Percentiles rank a stretch among this genome's conserved stretches.
These are phyloP conservation scores for Gymnopithys bicolor DNA, from an alignment of 2,797 vertebrate genomes.

Conservation along the genomic window DNA sequence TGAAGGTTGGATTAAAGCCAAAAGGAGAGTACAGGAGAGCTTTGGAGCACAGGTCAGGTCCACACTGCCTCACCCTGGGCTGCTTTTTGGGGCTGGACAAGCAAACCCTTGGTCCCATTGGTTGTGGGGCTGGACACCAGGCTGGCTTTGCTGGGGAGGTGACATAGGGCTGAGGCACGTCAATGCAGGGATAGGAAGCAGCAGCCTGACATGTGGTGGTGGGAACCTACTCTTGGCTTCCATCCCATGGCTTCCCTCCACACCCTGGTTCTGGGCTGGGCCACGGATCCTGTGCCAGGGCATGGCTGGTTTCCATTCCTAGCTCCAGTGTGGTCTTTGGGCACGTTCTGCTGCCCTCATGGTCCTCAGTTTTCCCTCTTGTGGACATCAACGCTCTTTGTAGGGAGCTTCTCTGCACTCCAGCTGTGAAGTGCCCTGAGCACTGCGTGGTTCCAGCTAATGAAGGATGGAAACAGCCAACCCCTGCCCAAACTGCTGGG, in stretches of 20 bases:
- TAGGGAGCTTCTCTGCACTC: neutral
- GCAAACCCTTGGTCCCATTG: neutral
- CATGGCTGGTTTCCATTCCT: neutral
- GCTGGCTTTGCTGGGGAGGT: neutral
- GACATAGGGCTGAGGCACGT: fast-evolving
- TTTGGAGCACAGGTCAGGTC: neutral
- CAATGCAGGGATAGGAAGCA: neutral
- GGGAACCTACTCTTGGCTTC: neutral
- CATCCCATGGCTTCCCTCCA: neutral
- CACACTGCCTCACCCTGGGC: neutral
- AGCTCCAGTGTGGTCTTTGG: neutral
- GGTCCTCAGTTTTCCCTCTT: neutral
- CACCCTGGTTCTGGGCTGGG: neutral
- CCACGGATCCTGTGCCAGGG: fast-evolving
- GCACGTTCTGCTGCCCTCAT: fast-evolving
- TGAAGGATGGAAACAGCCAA: neutral
- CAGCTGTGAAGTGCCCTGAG: fast-evolving
- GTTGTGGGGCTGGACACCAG: neutral
- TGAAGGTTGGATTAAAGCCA: neutral
- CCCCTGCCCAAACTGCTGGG: neutral
- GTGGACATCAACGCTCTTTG: neutral
- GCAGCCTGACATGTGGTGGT: neutral
- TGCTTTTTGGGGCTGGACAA: neutral
- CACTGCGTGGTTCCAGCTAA: fast-evolving
- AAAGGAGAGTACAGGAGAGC: neutral